Conservation (phyloP, 1,140 invertebrate species). For the Adoxophyes honmai region DNA sequence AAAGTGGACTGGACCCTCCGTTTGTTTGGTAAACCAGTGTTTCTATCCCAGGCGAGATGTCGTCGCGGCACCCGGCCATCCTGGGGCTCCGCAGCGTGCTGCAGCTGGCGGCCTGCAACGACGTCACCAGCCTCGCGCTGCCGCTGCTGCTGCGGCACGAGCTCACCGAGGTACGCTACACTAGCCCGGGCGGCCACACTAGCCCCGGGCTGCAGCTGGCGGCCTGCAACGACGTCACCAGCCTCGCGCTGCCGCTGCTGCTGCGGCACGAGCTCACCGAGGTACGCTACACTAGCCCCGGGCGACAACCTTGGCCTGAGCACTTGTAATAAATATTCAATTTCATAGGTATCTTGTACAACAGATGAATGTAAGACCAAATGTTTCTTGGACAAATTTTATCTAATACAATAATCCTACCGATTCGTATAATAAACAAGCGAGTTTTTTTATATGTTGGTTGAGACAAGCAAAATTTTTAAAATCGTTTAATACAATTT, state of each 20-base stretch:
- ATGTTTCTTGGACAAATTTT: no score
- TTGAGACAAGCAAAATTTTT: no score
- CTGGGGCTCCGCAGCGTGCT: constrained; percentile 96
- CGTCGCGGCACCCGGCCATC: constrained; percentile 97
- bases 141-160: constrained; percentile 95
- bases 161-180: constrained; percentile 90
- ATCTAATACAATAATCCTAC: no score
- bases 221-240: constrained; percentile 95
- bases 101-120: constrained; percentile 94
- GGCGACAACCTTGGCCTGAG: no score
- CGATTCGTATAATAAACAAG: no score
- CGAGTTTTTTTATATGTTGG: no score
- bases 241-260: constrained; percentile 94
- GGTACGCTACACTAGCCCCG: constrained; percentile 74
- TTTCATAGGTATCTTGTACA: no score
- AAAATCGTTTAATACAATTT: no score
- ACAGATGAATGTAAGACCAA: no score
- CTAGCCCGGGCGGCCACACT: not conserved
- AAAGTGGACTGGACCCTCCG: no score
- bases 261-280: constrained; percentile 96
- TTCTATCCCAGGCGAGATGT: constrained; percentile 91
- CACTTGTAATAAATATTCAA: no score
- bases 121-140: constrained; percentile 95
- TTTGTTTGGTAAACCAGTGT: no score
- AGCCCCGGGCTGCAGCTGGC: constrained; percentile 44